Percentiles rank a stretch among this genome's conserved stretches.
phyloP scores from a whole-genome alignment of 1,140 invertebrate species.

The Cotesia glomerata region DNA sequence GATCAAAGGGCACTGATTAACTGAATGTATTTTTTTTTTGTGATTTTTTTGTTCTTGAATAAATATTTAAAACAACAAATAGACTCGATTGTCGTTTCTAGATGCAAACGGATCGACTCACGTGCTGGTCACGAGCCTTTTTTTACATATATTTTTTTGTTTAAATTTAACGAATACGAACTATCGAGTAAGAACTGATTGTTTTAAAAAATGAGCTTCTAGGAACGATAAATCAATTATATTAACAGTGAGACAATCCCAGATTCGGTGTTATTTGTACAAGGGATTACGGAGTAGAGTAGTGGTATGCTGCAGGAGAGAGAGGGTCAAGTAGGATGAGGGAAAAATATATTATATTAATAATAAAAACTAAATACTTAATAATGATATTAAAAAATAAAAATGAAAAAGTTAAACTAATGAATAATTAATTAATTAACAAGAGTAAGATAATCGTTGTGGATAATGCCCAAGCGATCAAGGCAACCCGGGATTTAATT shows the following conservation, averaged over 20 bases:
- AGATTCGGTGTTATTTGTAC: no score
- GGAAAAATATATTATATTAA: background rate
- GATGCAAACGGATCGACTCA: constrained; percentile 2
- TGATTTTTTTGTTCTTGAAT: constrained; percentile 10
- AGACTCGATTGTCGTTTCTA: constrained; percentile 9
- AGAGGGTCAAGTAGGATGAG: background rate
- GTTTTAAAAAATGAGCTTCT: no score
- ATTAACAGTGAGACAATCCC: no score
- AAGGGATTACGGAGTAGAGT: no score
- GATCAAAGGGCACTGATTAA: constrained; percentile 4
- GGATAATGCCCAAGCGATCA: constrained; percentile 31
- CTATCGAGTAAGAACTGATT: no score
- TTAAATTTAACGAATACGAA: background rate
- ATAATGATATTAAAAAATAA: constrained; percentile 10
- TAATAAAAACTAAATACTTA: constrained; percentile 21
- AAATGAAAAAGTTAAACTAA: no score
- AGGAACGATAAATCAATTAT: no score
- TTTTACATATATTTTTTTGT: background rate
- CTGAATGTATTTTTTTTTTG: background rate
- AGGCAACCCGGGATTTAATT: constrained; percentile 36
- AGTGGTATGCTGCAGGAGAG: background rate
- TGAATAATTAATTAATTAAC: background rate
- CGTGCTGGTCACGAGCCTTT: constrained; percentile 33
- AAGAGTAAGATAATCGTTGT: constrained; percentile 4
- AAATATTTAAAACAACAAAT: background rate